A percentile compares a stretch with the other conserved stretches of the same genome.
Conservation (phyloP, 2,888 invertebrate species). For the Achlya flavicornis region DNA sequence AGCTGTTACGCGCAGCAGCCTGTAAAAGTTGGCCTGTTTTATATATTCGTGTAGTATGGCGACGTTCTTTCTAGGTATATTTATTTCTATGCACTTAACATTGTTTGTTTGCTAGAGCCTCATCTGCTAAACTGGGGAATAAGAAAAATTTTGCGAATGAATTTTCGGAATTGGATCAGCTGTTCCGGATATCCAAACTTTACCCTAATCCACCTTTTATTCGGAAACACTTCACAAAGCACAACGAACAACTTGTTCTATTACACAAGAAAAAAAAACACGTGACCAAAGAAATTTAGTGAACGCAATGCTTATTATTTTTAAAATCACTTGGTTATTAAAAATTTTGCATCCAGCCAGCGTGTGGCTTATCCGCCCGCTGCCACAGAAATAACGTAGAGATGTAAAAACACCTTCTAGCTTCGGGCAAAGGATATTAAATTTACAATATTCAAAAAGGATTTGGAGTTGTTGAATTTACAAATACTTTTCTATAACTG, state of each 20-base stretch:
- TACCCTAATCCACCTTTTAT: neutral
- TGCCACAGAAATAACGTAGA: conserved; percentile 28
- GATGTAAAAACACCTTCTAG: conserved; percentile 4
- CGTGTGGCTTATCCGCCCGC: conserved; percentile 31
- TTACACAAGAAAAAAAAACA: neutral
- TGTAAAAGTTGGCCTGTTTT: no score
- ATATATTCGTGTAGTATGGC: no score
- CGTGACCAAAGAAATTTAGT: neutral
- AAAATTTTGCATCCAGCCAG: conserved; percentile 4
- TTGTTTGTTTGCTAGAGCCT: no score
- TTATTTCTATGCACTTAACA: no score
- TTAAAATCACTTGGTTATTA: neutral
- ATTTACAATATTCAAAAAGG: neutral
- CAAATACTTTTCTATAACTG: no score
- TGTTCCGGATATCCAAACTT: no score
- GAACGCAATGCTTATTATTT: neutral
- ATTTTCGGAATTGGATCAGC: no score
- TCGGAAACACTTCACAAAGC: neutral
- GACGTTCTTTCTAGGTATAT: no score
- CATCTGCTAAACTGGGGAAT: no score
- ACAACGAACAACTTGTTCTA: neutral
- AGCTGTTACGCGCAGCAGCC: no score
- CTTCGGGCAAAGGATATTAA: neutral
- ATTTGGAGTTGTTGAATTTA: conserved; percentile 14
- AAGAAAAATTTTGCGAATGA: no score